Conservation (phyloP, 2,888 invertebrate genomes). For the Drosophila paramelanica region DNA sequence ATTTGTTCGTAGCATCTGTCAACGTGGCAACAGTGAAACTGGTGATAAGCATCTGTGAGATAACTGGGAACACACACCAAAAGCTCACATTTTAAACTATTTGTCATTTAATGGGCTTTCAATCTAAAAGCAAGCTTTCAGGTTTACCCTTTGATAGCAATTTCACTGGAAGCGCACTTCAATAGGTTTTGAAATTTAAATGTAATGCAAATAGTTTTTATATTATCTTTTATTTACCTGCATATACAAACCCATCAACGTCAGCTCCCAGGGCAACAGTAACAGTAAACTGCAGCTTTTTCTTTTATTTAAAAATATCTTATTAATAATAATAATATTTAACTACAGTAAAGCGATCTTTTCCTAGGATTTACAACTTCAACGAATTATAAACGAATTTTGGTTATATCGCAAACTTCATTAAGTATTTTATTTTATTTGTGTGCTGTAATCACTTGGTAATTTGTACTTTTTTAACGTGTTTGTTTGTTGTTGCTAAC, state of each 20-base stretch:
- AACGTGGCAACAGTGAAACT: constrained; percentile 25
- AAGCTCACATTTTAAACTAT: neutral
- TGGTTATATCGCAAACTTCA: neutral
- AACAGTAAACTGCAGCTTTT: too few relatives aligned
- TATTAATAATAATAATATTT: too few relatives aligned
- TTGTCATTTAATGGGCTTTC: constrained; percentile 10
- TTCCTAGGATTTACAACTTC: too few relatives aligned
- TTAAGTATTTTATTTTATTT: neutral
- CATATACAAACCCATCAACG: too few relatives aligned
- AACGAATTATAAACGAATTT: neutral
- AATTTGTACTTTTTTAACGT: neutral
- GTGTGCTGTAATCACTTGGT: neutral
- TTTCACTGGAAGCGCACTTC: neutral
- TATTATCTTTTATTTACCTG: too few relatives aligned
- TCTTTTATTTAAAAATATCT: too few relatives aligned
- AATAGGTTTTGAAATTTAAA: too few relatives aligned
- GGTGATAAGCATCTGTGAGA: constrained; percentile 40
- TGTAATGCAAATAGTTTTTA: too few relatives aligned
- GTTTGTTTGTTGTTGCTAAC: neutral
- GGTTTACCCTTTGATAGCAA: neutral
- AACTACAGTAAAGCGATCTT: too few relatives aligned
- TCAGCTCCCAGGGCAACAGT: too few relatives aligned
- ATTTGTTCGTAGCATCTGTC: constrained; percentile 15
- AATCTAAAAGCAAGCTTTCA: neutral
- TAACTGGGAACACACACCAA: constrained; percentile 1